Base-by-base conservation (phyloP, 2,113 vertebrate genomes). In the Melanerpes aurifrons region DNA sequence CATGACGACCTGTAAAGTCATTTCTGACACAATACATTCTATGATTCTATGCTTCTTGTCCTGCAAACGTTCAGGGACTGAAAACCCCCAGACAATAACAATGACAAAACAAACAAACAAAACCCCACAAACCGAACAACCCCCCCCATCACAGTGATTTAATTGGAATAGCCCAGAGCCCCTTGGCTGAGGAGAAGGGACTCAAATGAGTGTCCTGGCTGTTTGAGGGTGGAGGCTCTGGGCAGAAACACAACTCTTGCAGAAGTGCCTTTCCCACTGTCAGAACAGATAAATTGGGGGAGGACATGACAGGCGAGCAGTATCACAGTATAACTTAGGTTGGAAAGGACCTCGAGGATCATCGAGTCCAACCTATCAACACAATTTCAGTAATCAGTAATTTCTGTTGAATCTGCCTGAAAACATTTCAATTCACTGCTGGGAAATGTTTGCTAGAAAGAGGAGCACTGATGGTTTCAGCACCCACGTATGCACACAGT, bases 401-500 rank as follows among this genome's bases (percentile, higher is more conserved):
- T 56, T 75, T n/a, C 28, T 72, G 37, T 7, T 19, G 50, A 32
- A 54, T 15, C 37, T 50, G 75, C 12, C 0, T 82, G 68, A 48
- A 82, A 70, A 26, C 4, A 8, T 32, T 78, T 43, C 56, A 22
- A 13, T 31, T 86, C 40, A 2, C 22, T 89, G 56, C 53, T 73
- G 71, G 53, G 53, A 31, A 22, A 7, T 10, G 19, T 57, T 90
- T 81, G 16, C 15, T 83, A 8, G 37, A 32, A 76, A 73, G 53
- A 76, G n/a, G 24, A 74, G 45, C n/a, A 2, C 24, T 28, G 5
- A 32, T 25, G 63, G 19, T 63, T 88, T 70, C 72, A 53, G 63
- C 32, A 31, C 1, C 0, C 2, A 3, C 9, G 0, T 7, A 6
- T 35, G 47, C 2, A 24, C 43, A 18, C 66, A 61, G 26, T 0